Percentiles rank a stretch among this genome's conserved stretches.
Evolutionary conservation across 2,113 vertebrate genomes (phyloP).

Genomic region (Penelope pileata): DNA sequence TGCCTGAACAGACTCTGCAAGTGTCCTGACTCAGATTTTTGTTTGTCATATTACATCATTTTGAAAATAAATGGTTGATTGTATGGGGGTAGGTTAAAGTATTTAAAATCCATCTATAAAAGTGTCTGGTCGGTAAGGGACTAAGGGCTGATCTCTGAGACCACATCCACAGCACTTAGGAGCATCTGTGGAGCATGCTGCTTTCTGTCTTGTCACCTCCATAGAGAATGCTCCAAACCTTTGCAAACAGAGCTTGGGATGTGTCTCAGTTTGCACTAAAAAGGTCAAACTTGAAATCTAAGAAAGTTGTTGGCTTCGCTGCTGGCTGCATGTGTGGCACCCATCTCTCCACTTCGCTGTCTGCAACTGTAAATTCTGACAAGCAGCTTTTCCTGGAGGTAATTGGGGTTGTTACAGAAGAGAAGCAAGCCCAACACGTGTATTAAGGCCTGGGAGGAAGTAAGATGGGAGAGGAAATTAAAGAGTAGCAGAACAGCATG

Average conservation of each 20-base stretch:
- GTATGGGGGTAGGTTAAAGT: not conserved
- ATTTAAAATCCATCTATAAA: not conserved
- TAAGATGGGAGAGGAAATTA: not conserved
- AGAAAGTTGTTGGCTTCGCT: not conserved
- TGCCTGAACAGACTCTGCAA: not conserved
- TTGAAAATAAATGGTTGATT: not conserved
- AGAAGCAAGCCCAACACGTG: not conserved
- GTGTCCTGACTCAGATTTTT: not conserved
- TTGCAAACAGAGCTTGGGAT: not conserved
- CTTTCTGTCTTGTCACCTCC: not conserved
- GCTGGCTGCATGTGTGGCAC: not conserved
- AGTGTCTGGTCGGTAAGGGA: not conserved
- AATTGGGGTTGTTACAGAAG: not conserved
- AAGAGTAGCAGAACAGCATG: not conserved
- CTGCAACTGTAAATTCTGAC: not conserved
- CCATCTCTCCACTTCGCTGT: not conserved
- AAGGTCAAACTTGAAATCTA: not conserved
- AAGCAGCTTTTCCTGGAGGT: not conserved
- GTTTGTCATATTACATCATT: not conserved
- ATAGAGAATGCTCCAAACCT: not conserved
- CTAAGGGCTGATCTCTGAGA: not conserved
- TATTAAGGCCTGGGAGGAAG: not conserved
- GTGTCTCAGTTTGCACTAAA: not conserved
- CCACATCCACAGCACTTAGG: accelerated
- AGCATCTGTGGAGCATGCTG: not conserved